phyloP scores from a whole-genome alignment of 2,888 invertebrate genomes.

The Operophtera brumata region DNA sequence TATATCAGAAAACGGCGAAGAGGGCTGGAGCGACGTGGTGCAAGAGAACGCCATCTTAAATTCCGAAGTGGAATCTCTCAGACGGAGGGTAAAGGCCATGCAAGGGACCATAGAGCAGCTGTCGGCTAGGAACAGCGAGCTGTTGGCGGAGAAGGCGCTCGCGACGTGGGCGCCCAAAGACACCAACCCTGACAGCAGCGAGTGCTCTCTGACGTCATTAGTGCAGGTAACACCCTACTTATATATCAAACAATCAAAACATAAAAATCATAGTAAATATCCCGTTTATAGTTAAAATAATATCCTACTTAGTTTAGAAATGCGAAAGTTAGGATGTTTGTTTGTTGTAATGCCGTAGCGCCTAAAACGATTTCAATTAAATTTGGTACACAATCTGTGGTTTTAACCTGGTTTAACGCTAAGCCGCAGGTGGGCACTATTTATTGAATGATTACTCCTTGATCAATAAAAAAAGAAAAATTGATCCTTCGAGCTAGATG shows the following conservation, averaged over 20 bases:
- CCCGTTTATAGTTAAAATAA: too few relatives aligned
- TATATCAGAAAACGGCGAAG: constrained; percentile 91
- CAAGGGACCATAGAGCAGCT: constrained; percentile 95
- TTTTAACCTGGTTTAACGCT: too few relatives aligned
- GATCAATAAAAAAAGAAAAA: too few relatives aligned
- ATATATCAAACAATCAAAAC: too few relatives aligned
- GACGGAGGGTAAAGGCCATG: constrained; percentile 95
- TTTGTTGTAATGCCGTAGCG: too few relatives aligned
- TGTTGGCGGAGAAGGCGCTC: constrained; percentile 89
- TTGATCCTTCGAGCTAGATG: not conserved
- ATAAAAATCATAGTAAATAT: too few relatives aligned
- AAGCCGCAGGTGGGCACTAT: too few relatives aligned
- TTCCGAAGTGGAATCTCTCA: constrained; percentile 91
- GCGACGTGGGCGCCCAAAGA: constrained; percentile 81
- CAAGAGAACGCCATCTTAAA: constrained; percentile 97
- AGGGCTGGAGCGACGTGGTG: constrained; percentile 95
- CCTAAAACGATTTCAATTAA: too few relatives aligned
- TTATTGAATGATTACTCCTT: too few relatives aligned
- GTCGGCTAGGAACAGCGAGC: constrained; percentile 89
- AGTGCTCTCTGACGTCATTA: constrained; percentile 67
- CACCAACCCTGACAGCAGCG: constrained; percentile 61
- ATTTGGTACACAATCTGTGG: too few relatives aligned
- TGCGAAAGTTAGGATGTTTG: too few relatives aligned
- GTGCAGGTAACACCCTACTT: constrained; percentile 75
- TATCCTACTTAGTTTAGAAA: too few relatives aligned